Percentiles rank a stretch among this genome's conserved stretches.
Conservation (phyloP, 2,888 invertebrate species). For the Phortica okadai region DNA sequence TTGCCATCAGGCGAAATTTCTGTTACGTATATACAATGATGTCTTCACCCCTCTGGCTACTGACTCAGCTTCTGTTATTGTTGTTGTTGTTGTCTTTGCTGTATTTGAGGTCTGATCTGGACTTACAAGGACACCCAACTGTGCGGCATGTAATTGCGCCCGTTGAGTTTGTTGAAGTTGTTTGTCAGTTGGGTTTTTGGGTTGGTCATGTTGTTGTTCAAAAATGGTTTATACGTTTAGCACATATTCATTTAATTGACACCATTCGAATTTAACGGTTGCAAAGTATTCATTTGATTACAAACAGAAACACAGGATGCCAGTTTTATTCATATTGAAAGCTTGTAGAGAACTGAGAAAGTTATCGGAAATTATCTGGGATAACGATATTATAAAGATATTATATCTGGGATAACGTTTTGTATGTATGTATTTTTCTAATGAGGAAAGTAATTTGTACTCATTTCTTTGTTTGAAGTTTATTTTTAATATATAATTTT, state of each 20-base stretch:
- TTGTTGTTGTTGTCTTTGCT: background rate
- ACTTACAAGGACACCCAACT: slow-evolving; percentile 27
- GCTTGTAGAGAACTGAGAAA: too few relatives aligned
- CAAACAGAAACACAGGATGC: too few relatives aligned
- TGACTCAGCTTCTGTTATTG: background rate
- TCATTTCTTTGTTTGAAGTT: too few relatives aligned
- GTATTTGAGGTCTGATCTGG: slow-evolving; percentile 52
- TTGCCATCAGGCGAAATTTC: slow-evolving; percentile 66
- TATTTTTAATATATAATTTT: too few relatives aligned
- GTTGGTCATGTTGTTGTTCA: slow-evolving; percentile 35
- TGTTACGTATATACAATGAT: slow-evolving; percentile 22
- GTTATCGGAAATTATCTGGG: too few relatives aligned
- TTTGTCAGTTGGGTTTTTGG: slow-evolving; percentile 37
- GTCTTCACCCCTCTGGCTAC: slow-evolving; percentile 1
- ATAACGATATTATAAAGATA: too few relatives aligned
- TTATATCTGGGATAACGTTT: too few relatives aligned
- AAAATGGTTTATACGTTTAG: background rate
- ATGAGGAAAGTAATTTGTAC: too few relatives aligned
- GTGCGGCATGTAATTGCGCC: slow-evolving; percentile 68
- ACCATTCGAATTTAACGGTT: slow-evolving; percentile 48
- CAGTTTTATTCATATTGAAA: too few relatives aligned
- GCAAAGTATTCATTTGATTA: background rate
- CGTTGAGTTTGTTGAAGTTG: slow-evolving; percentile 47
- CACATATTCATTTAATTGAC: slow-evolving; percentile 67
- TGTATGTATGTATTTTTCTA: too few relatives aligned